phyloP scores from a whole-genome alignment of 2,888 invertebrate genomes.

The Fragum fragum region DNA sequence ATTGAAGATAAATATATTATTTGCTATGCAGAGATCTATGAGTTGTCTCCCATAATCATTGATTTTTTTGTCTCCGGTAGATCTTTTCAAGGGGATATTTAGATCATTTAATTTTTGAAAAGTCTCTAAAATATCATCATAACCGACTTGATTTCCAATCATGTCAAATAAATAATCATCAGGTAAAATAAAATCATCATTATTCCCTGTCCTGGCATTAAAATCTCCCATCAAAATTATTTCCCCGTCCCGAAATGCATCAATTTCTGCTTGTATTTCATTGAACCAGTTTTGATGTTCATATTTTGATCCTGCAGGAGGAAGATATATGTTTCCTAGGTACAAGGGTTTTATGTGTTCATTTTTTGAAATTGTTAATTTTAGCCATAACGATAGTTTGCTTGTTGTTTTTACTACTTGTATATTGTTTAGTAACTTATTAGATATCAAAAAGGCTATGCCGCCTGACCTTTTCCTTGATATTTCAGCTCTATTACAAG shows the following conservation, averaged over 20 bases:
- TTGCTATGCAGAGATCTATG: neutral
- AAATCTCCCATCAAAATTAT: neutral
- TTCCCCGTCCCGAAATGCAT: neutral
- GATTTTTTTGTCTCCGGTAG: neutral
- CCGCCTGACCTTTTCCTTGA: neutral
- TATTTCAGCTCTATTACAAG: neutral
- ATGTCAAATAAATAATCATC: neutral
- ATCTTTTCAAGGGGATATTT: neutral
- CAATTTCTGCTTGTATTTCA: neutral
- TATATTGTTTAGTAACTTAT: neutral
- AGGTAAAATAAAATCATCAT: neutral
- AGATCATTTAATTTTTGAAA: neutral
- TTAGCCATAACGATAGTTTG: neutral
- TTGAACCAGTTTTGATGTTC: neutral
- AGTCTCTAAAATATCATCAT: neutral
- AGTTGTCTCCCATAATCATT: no score
- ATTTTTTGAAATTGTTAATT: neutral
- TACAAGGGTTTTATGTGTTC: neutral
- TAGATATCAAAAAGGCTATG: neutral
- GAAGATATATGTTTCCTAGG: neutral
- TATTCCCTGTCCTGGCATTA: neutral
- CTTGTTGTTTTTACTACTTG: neutral
- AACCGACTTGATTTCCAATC: neutral
- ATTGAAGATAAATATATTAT: slow-evolving; percentile 7
- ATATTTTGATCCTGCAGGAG: neutral